Percentiles rank a stretch among this genome's conserved stretches.
These are phyloP conservation scores for Bombus superbus DNA, from an alignment of 1,140 invertebrate species.

Conservation along the genomic window DNA sequence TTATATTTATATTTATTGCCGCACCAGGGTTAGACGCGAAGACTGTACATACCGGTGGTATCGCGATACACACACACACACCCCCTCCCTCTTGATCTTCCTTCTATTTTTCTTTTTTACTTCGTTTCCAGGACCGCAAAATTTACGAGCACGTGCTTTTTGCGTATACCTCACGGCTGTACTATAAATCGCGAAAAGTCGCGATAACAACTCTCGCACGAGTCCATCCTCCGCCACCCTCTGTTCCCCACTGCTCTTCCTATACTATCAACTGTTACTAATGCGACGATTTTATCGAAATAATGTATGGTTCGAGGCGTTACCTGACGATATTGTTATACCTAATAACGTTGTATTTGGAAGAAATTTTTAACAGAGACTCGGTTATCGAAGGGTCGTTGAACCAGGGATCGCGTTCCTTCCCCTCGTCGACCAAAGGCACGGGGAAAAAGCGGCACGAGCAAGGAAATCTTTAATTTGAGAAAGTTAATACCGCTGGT, in stretches of 20 bases:
- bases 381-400: not conserved
- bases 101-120: not conserved
- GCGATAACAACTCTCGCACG: conserved; percentile 52
- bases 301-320: conserved; percentile 5
- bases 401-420: not conserved
- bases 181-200: conserved; percentile 56
- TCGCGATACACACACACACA: not conserved
- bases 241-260: not conserved
- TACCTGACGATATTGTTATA: conserved; percentile 50
- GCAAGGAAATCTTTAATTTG: no score
- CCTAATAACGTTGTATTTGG: conserved; percentile 22
- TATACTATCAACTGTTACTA: conserved; percentile 44
- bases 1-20: no score
- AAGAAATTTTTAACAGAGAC: not conserved
- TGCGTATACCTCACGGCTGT: conserved; percentile 52
- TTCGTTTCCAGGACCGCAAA: conserved; percentile 10
- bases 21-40: not conserved
- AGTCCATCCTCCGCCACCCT: conserved; percentile 39
- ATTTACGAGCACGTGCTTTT: conserved; percentile 54
- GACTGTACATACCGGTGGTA: not conserved
- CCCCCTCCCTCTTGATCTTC: no score
- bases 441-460: no score
- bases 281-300: conserved; percentile 55
- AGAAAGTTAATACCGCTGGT: not conserved
- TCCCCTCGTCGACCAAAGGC: no score